phyloP scores from a whole-genome alignment of 2,113 vertebrate species.

The Phalacrocorax brasilianus region DNA sequence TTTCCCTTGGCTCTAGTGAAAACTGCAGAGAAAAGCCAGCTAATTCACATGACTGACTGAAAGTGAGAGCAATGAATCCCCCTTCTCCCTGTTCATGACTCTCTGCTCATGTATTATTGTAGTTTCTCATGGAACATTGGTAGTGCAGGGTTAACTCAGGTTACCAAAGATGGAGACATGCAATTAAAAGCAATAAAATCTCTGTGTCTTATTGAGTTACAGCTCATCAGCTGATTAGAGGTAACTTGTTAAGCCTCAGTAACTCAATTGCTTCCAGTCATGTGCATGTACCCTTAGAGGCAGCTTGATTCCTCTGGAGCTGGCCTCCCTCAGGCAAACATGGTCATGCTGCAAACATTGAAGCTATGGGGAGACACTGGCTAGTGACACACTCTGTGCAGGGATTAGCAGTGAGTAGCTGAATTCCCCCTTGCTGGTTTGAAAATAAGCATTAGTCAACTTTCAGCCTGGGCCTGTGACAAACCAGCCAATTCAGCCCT shows the following conservation, averaged over 20 bases:
- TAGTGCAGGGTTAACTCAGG: neutral
- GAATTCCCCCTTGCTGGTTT: neutral
- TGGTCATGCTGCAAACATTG: neutral
- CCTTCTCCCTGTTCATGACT: neutral
- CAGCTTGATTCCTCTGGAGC: neutral
- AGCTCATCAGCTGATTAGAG: neutral
- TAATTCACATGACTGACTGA: neutral
- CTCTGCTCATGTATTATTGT: neutral
- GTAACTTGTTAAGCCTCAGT: neutral
- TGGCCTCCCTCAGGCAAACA: neutral
- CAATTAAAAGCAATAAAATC: neutral
- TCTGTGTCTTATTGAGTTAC: neutral
- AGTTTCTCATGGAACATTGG: neutral
- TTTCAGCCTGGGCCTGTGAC: neutral
- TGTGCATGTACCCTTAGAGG: neutral
- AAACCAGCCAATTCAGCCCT: neutral
- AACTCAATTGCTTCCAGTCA: neutral
- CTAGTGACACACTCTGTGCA: neutral
- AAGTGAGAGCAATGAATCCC: neutral
- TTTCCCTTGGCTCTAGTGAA: neutral
- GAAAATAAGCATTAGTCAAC: neutral
- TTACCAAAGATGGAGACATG: neutral
- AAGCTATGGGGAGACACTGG: neutral
- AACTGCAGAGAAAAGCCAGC: neutral
- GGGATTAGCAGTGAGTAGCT: neutral